Percentiles rank a stretch among this genome's conserved stretches.
These are phyloP conservation scores for Cheilosia vernalis DNA, from an alignment of 2,888 invertebrate species.

Conservation along the genomic window DNA sequence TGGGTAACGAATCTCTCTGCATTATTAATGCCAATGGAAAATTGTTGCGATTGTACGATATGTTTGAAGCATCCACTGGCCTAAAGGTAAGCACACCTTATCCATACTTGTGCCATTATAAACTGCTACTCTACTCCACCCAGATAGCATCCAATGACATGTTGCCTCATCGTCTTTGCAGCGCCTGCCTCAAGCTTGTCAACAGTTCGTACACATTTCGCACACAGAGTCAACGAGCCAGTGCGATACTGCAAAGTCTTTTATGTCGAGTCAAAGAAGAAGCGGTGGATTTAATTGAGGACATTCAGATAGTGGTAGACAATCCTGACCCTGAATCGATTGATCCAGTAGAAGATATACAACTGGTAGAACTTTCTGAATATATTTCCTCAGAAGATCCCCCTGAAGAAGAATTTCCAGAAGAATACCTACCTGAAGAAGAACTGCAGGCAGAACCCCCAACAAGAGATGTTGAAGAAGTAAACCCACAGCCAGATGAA, in stretches of 20 bases:
- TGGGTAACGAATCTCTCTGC: slow-evolving; percentile 45
- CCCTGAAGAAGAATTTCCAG: background rate
- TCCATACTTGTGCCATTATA: background rate
- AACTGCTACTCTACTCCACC: no score
- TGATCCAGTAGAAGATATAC: background rate
- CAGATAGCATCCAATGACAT: slow-evolving; percentile 45
- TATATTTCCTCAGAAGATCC: background rate
- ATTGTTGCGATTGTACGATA: slow-evolving; percentile 46
- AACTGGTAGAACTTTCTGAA: background rate
- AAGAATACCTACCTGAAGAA: background rate
- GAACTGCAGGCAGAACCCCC: background rate
- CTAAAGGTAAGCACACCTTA: slow-evolving; percentile 22
- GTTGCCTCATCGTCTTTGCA: slow-evolving; percentile 55
- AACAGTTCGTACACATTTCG: slow-evolving; percentile 47
- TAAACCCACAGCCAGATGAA: background rate
- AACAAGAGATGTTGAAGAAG: background rate
- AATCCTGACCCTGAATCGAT: no score
- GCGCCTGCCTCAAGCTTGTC: slow-evolving; percentile 34
- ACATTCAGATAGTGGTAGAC: no score
- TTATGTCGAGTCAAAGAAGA: background rate
- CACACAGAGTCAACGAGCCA: slow-evolving; percentile 31
- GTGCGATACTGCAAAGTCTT: slow-evolving; percentile 28
- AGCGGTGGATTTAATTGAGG: background rate
- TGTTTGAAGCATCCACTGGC: slow-evolving; percentile 54
- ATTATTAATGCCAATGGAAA: slow-evolving; percentile 41